These are phyloP conservation scores for Meta bourneti DNA, from an alignment of 2,888 invertebrate genomes.

Conservation along the genomic window DNA sequence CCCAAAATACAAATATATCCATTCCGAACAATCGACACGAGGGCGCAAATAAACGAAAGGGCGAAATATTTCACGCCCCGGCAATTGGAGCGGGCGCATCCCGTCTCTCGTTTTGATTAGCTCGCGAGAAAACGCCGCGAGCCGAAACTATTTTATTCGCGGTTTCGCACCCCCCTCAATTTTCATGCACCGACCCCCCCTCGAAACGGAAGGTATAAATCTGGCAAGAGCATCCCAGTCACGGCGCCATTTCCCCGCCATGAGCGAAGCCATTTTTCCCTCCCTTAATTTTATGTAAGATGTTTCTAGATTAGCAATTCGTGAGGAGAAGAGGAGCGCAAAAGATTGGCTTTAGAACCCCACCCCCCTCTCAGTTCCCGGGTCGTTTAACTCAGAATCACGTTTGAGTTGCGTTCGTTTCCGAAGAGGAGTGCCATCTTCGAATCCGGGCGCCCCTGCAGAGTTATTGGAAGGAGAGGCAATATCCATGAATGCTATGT, in stretches of 20 bases:
- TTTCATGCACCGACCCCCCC: constrained; percentile 59
- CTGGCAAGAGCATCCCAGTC: constrained; percentile 59
- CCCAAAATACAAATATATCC: constrained; percentile 17
- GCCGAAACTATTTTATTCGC: constrained; percentile 45
- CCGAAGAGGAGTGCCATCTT: constrained; percentile 40
- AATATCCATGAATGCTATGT: constrained; percentile 75
- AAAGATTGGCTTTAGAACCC: constrained; percentile 66
- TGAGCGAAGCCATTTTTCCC: constrained; percentile 50
- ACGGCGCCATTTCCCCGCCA: constrained; percentile 35
- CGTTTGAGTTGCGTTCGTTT: constrained; percentile 56
- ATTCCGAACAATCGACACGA: constrained; percentile 4
- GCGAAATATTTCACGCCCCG: constrained; percentile 27
- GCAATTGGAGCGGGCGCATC: constrained; percentile 26
- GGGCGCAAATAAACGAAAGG: constrained; percentile 30
- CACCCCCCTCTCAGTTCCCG: neutral
- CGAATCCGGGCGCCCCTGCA: constrained; percentile 24
- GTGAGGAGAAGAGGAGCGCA: constrained; percentile 17
- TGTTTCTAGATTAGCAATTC: constrained; percentile 73
- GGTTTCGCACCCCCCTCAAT: constrained; percentile 53
- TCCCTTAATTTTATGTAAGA: constrained; percentile 77
- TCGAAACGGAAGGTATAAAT: constrained; percentile 66
- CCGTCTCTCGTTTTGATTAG: constrained; percentile 60
- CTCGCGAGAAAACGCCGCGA: neutral
- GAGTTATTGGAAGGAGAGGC: constrained; percentile 1
- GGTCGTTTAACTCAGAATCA: constrained; percentile 56